Evolutionary conservation across 1,140 invertebrate species (phyloP).

Genomic region (Dinothrombium tinctorium): DNA sequence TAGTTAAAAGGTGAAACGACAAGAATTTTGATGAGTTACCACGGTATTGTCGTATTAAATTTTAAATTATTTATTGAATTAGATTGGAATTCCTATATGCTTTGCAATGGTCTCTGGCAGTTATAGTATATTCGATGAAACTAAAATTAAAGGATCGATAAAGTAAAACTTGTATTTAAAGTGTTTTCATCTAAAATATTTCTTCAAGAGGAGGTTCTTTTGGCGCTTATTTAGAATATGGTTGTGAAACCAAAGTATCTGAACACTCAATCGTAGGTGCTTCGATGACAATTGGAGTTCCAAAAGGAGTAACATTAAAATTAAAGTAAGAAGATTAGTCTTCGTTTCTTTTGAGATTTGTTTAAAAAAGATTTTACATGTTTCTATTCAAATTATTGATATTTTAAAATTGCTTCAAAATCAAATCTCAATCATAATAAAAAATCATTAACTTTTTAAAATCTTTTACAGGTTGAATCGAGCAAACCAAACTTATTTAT

Average conservation of each 20-base stretch:
- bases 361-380: not conserved
- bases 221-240: constrained; percentile 63
- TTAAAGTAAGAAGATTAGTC: constrained; percentile 39
- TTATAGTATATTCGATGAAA: constrained; percentile 37
- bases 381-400: not conserved
- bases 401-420: not conserved
- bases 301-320: constrained; percentile 62
- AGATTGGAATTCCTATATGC: constrained; percentile 53
- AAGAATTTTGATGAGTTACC: no score
- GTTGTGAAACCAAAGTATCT: constrained; percentile 72
- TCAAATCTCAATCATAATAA: not conserved
- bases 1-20: no score
- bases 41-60: no score
- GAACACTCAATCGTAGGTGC: constrained; percentile 67
- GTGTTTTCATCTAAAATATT: constrained; percentile 4
- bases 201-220: constrained; percentile 49
- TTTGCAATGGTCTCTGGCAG: constrained; percentile 44
- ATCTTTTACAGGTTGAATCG: constrained; percentile 38
- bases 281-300: constrained; percentile 51
- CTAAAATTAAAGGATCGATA: constrained; percentile 42
- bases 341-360: not conserved
- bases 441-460: not conserved
- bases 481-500: constrained; percentile 61
- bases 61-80: no score
- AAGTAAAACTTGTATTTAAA: constrained; percentile 35